Evolutionary conservation across 2,113 vertebrate genomes (phyloP), one percentile per base, ranked within the genome.

Genomic region (Monopterus albus): DNA sequence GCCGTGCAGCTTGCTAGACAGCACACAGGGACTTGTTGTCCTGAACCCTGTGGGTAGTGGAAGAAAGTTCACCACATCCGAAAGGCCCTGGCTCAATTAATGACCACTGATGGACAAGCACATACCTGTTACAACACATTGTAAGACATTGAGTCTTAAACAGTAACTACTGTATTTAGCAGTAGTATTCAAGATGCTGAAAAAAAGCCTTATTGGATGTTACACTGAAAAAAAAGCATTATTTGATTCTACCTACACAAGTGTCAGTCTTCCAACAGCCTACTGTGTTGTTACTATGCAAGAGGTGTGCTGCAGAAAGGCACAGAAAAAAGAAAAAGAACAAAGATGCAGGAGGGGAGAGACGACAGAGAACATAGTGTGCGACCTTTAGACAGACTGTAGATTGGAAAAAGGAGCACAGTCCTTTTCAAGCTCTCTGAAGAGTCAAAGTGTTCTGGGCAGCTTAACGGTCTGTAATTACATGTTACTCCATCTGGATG

Each of bases 381-480:
- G 11, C 79, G 78, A 86, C 80, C 82, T 87, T 89, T 81, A 55
- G 66, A 78, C 62, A 79, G 60, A 55, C 38, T 65, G 43, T 35
- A 35, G 33, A 70, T 57, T 68, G 6, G 45, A 81, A 75, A 87
- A 80, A 72, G 39, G 45, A 70, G 68, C 56, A 63, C 51, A 72
- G 58, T 76, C 57, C n/a, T 72, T 82, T 65, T 64, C 39, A 68
- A 79, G 77, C 72, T 58, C 62, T 74, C 63, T 29, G 36, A 64
- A 56, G 65, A 83, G 57, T 53, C 42, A 38, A 39, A 70, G 75
- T 80, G 72, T 80, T 87, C 46, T 79, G 78, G 81, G 60, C 28
- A 59, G 59, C 70, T 75, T 80, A 72, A 81, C 39, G 58, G 47
- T 21, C 67, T 80, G 75, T 87, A 88, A 90, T 90, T 86, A 78